Conservation (phyloP, 2,888 invertebrate genomes). For the Caenorhabditis drosophilae region DNA sequence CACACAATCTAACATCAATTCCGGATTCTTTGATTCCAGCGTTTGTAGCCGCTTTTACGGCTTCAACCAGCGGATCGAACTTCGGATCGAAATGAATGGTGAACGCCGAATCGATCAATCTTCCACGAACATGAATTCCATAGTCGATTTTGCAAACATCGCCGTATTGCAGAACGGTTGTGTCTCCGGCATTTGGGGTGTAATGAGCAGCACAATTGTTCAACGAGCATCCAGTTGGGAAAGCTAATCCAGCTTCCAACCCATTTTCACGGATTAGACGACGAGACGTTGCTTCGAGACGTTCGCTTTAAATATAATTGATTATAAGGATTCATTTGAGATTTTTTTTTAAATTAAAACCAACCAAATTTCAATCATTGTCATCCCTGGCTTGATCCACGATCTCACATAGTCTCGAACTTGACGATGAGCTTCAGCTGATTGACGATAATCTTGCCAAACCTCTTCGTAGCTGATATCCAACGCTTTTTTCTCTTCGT, state of each 20-base stretch:
- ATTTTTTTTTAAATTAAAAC: slow-evolving; percentile 2
- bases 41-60: slow-evolving; percentile 96
- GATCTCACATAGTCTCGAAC: slow-evolving; percentile 88
- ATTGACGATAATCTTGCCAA: slow-evolving; percentile 76
- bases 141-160: slow-evolving; percentile 85
- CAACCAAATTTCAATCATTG: slow-evolving; percentile 93
- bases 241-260: slow-evolving; percentile 83
- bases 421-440: slow-evolving; percentile 97
- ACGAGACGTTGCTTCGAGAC: slow-evolving; percentile 88
- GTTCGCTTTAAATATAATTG: slow-evolving; percentile 75
- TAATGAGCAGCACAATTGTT: slow-evolving; percentile 99
- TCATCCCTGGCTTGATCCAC: slow-evolving; percentile 97
- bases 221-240: slow-evolving; percentile 97
- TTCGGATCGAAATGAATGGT: slow-evolving; percentile 94
- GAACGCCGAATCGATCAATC: slow-evolving; percentile 98
- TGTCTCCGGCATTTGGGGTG: slow-evolving; percentile 97
- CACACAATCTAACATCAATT: slow-evolving; percentile 95
- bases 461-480: slow-evolving; percentile 86
- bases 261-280: slow-evolving; percentile 92
- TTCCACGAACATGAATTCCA: slow-evolving; percentile 70
- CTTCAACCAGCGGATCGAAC: slow-evolving; percentile 89
- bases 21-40: slow-evolving; percentile 94
- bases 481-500: slow-evolving; percentile 80
- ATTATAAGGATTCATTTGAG: too few relatives aligned
- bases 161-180: slow-evolving; percentile 89